Evolutionary conservation across 2,888 invertebrate species (phyloP).

Genomic region (Sesamia inferens): DNA sequence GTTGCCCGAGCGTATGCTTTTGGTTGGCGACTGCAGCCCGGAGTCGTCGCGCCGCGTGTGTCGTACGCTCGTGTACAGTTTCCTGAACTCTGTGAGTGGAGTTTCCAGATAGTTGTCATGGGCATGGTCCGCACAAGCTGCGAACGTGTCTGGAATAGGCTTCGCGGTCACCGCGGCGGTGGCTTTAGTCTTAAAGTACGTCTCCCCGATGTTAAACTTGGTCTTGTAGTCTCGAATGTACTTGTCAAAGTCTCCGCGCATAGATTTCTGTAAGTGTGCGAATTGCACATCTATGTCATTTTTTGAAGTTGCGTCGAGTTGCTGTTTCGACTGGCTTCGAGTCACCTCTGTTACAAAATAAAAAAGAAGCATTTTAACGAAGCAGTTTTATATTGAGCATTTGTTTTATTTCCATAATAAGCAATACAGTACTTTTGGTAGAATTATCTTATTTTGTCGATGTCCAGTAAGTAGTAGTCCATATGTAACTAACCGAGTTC

Average conservation of each 20-base stretch:
- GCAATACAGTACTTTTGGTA: not conserved
- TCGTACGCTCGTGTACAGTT: constrained; percentile 73
- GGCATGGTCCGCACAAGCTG: constrained; percentile 33
- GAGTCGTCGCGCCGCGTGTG: not conserved
- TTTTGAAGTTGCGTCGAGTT: constrained; percentile 48
- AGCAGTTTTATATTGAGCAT: not conserved
- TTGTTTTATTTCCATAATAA: not conserved
- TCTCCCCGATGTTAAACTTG: constrained; percentile 66
- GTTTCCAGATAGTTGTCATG: constrained; percentile 77
- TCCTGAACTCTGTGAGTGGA: constrained; percentile 81
- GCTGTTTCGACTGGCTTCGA: constrained; percentile 59
- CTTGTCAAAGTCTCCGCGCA: constrained; percentile 73
- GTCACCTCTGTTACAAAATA: constrained; percentile 64
- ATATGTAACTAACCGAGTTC: constrained; percentile 36
- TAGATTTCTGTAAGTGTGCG: constrained; percentile 46
- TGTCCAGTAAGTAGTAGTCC: constrained; percentile 1
- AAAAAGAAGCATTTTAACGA: constrained; percentile 6
- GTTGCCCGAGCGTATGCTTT: not conserved
- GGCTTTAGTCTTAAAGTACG: constrained; percentile 70
- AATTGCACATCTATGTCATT: constrained; percentile 38
- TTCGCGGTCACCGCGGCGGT: constrained; percentile 58
- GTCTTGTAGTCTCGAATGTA: constrained; percentile 76
- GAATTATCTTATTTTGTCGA: not conserved
- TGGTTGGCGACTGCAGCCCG: constrained; percentile 8
- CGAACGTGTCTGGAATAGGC: constrained; percentile 68